These are phyloP conservation scores for Bradypodion pumilum DNA, from an alignment of 2,797 vertebrate genomes.

Conservation along the genomic window DNA sequence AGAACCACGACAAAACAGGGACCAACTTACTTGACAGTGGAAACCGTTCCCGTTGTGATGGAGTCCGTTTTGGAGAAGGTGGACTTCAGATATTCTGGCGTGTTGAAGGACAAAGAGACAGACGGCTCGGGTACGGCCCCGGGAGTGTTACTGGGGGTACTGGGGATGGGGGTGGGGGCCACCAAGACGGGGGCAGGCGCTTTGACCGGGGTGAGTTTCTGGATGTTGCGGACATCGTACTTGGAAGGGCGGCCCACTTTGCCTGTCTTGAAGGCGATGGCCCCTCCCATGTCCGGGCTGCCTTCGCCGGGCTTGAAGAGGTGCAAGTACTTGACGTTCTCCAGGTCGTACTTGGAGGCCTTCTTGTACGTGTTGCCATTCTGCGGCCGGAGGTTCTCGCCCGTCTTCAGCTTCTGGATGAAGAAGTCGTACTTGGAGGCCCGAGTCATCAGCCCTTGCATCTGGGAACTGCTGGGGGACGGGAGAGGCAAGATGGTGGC, in stretches of 20 bases:
- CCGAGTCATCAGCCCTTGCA: conserved; percentile 89
- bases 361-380: conserved; percentile 95
- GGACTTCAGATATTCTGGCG: conserved; percentile 93
- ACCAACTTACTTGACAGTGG: conserved; percentile 94
- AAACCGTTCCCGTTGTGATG: conserved; percentile 98
- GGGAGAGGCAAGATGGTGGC: conserved; percentile 83
- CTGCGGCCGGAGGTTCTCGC: conserved; percentile 91
- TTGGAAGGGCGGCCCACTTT: conserved; percentile 97
- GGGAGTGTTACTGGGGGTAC: conserved; percentile 78
- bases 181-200: conserved; percentile 85
- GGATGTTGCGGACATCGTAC: conserved; percentile 94
- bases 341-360: conserved; percentile 96
- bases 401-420: conserved; percentile 96
- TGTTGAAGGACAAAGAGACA: conserved; percentile 87
- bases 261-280: conserved; percentile 98
- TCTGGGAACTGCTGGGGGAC: conserved; percentile 83
- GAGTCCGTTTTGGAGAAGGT: conserved; percentile 99
- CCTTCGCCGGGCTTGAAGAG: conserved; percentile 98
- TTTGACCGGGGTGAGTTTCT: conserved; percentile 90
- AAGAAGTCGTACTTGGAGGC: conserved; percentile 98
- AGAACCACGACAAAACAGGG: not conserved
- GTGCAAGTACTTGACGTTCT: conserved; percentile 97
- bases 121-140: conserved; percentile 83
- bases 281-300: conserved; percentile 95
- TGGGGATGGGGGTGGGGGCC: conserved; percentile 82